These are phyloP conservation scores for Calameuta filiformis DNA, from an alignment of 2,888 invertebrate species.

Conservation along the genomic window DNA sequence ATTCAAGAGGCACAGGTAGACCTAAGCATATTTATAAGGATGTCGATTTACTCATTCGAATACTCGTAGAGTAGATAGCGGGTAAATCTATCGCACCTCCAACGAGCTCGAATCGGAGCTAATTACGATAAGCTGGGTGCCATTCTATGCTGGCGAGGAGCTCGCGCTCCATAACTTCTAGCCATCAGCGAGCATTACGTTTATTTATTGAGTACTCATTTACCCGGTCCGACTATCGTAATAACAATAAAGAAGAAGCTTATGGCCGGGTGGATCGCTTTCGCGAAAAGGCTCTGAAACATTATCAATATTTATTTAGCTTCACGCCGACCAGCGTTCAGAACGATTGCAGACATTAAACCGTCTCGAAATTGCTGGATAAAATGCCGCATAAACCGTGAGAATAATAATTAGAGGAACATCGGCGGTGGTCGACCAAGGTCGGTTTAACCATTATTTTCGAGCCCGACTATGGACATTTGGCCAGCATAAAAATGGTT, in stretches of 20 bases:
- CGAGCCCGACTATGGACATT: not conserved
- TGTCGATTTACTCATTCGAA: not conserved
- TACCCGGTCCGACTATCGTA: constrained; percentile 25
- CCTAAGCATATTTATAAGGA: not conserved
- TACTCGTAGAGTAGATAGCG: not conserved
- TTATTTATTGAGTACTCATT: constrained; percentile 37
- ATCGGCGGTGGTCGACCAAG: constrained; percentile 6
- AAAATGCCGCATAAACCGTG: constrained; percentile 27
- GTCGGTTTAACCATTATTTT: constrained; percentile 1
- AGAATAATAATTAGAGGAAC: constrained; percentile 39
- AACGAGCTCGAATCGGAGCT: constrained; percentile 7
- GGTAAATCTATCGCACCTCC: not conserved
- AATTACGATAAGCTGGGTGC: constrained; percentile 27
- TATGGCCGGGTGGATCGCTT: constrained; percentile 40
- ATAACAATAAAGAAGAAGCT: constrained; percentile 51
- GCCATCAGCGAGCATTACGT: constrained; percentile 35
- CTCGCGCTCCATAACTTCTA: constrained; percentile 27
- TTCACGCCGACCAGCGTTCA: constrained; percentile 31
- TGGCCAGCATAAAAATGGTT: constrained; percentile 17
- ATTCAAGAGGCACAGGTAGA: not conserved
- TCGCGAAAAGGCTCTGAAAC: constrained; percentile 40
- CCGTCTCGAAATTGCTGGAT: constrained; percentile 15
- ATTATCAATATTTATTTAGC: constrained; percentile 47
- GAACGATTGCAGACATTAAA: constrained; percentile 38
- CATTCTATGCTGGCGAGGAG: constrained; percentile 27